phyloP scores from a whole-genome alignment of 1,140 invertebrate genomes.

The Aricia agestis region DNA sequence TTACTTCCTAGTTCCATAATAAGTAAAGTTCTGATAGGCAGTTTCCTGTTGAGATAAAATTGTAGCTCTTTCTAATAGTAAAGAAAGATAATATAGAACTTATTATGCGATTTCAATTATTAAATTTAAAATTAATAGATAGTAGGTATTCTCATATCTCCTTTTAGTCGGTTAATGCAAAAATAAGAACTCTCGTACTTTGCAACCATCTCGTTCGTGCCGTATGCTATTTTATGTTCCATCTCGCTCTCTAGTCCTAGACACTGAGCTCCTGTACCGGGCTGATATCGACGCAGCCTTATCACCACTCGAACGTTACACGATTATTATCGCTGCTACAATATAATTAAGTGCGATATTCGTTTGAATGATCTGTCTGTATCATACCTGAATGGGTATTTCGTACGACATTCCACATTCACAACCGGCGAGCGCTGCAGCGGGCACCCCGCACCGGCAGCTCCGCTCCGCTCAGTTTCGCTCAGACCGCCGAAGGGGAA shows the following conservation, averaged over 20 bases:
- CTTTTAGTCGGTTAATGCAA: conserved; percentile 10
- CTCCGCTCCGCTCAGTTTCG: conserved; percentile 42
- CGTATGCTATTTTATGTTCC: conserved; percentile 17
- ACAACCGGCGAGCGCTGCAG: conserved; percentile 26
- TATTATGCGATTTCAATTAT: no score
- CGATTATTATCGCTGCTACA: conserved; percentile 43
- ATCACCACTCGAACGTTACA: conserved; percentile 41
- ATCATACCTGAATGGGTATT: conserved; percentile 70
- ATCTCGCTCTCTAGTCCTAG: conserved; percentile 59
- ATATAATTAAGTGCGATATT: conserved; percentile 43
- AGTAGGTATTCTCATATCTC: neutral
- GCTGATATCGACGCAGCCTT: conserved; percentile 72
- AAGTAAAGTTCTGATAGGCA: neutral
- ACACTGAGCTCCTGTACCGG: conserved; percentile 42
- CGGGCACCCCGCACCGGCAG: no score
- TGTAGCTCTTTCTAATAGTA: no score
- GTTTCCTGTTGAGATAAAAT: neutral
- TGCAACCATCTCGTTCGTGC: conserved; percentile 39
- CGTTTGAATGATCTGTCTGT: conserved; percentile 50
- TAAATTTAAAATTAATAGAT: no score
- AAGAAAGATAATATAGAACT: no score
- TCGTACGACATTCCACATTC: conserved; percentile 61
- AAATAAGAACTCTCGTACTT: conserved; percentile 59
- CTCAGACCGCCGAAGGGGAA: conserved; percentile 25
- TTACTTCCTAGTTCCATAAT: neutral